These are phyloP conservation scores for Trissolcus japonicus DNA, from an alignment of 2,888 invertebrate genomes.

Conservation along the genomic window DNA sequence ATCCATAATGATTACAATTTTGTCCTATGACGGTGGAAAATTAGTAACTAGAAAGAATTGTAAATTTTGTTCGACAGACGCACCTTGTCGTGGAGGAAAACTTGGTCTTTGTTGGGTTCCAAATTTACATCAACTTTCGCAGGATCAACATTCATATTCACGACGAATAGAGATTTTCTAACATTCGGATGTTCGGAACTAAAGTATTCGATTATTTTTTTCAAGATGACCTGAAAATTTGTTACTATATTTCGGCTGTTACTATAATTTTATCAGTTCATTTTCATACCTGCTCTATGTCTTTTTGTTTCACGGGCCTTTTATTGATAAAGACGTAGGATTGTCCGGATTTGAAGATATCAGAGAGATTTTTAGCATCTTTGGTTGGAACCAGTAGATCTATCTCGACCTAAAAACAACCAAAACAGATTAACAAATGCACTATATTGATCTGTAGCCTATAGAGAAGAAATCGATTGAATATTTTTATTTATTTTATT, in stretches of 20 bases:
- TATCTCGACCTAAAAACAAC: slow-evolving; percentile 57
- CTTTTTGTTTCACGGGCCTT: slow-evolving; percentile 78
- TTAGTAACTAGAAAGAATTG: too few relatives aligned
- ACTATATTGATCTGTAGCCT: too few relatives aligned
- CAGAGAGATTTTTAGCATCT: slow-evolving; percentile 60
- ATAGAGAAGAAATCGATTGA: background rate
- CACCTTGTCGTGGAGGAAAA: slow-evolving; percentile 78
- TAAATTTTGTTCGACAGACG: too few relatives aligned
- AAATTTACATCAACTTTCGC: slow-evolving; percentile 79
- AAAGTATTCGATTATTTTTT: slow-evolving; percentile 72
- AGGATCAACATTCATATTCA: slow-evolving; percentile 75
- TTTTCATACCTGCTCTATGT: slow-evolving; percentile 78
- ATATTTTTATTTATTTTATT: background rate
- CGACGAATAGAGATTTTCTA: slow-evolving; percentile 76
- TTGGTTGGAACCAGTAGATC: slow-evolving; percentile 71
- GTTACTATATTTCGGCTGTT: background rate
- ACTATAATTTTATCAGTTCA: background rate
- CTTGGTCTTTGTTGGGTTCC: slow-evolving; percentile 80
- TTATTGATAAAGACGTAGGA: slow-evolving; percentile 78
- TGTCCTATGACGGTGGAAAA: too few relatives aligned
- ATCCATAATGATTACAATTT: slow-evolving; percentile 63
- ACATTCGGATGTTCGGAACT: slow-evolving; percentile 69
- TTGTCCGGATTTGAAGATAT: slow-evolving; percentile 61
- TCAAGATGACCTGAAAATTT: slow-evolving; percentile 74
- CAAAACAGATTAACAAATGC: too few relatives aligned